phyloP scores from a whole-genome alignment of 2,888 invertebrate genomes.

The Calliopum simillimum region DNA sequence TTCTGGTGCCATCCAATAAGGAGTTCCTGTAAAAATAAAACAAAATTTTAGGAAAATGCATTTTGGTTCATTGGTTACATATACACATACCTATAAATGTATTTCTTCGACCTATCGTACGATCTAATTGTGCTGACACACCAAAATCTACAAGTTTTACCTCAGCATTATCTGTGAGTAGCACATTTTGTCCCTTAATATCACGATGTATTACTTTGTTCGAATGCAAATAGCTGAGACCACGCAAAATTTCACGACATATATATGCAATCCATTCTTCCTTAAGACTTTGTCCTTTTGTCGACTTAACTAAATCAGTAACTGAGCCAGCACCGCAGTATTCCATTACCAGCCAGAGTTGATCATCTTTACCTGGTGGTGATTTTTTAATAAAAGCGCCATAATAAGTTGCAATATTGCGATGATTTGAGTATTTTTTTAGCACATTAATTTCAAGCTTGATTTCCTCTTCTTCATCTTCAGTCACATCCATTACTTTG shows the following conservation, averaged over 20 bases:
- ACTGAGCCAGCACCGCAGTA: conserved; percentile 99
- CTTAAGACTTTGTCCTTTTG: conserved; percentile 96
- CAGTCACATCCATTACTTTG: conserved; percentile 99
- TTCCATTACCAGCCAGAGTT: conserved; percentile 99
- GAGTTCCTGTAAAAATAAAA: conserved; percentile 76
- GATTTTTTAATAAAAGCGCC: conserved; percentile 99
- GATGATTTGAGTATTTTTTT: conserved; percentile 98
- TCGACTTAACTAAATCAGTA: conserved; percentile 99
- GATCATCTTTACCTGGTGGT: conserved; percentile 98
- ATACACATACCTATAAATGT: conserved; percentile 85
- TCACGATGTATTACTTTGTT: conserved; percentile 99
- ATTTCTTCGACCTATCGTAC: conserved; percentile 98
- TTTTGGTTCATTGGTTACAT: background rate
- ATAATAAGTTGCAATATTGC: conserved; percentile 99
- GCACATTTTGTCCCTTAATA: conserved; percentile 99
- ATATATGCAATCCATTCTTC: conserved; percentile 99
- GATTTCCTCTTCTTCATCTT: conserved; percentile 99
- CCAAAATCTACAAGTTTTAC: conserved; percentile 99
- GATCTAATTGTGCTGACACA: conserved; percentile 98
- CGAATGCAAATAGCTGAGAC: conserved; percentile 96
- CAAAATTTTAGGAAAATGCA: background rate
- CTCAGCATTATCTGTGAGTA: conserved; percentile 99
- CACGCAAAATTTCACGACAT: conserved; percentile 94
- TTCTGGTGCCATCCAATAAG: conserved; percentile 99
- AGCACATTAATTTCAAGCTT: conserved; percentile 99